A percentile compares a stretch with the other conserved stretches of the same genome.
phyloP scores from a whole-genome alignment of 2,888 invertebrate species.

The Drosophila gaucha region DNA sequence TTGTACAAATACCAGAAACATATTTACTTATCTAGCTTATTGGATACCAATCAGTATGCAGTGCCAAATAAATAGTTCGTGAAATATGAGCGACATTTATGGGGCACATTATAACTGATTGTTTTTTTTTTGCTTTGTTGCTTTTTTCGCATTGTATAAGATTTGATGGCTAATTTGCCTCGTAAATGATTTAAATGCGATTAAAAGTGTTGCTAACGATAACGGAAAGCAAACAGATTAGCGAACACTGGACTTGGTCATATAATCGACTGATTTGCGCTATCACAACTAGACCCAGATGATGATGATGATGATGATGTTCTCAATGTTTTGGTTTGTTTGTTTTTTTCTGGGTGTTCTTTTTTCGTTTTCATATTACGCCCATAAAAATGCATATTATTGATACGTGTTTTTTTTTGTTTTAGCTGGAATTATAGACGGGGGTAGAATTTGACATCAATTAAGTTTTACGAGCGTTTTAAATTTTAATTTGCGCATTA shows the following conservation, averaged over 20 bases:
- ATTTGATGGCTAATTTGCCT: conserved; percentile 62
- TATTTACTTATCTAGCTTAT: neutral
- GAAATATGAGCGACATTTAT: too few species aligned
- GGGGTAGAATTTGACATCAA: conserved; percentile 35
- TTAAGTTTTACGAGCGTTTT: conserved; percentile 51
- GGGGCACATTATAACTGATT: conserved; percentile 4
- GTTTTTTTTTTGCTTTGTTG: too few species aligned
- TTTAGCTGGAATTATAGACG: conserved; percentile 3
- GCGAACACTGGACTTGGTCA: conserved; percentile 35
- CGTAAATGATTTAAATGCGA: conserved; percentile 71
- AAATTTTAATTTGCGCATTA: conserved; percentile 41
- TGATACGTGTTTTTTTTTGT: neutral
- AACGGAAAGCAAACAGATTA: conserved; percentile 53
- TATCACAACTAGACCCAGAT: conserved; percentile 21
- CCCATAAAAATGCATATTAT: conserved; percentile 36
- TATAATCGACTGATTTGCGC: conserved; percentile 65
- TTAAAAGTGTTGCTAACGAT: conserved; percentile 54
- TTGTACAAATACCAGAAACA: neutral
- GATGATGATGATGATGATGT: neutral
- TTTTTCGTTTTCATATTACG: conserved; percentile 11
- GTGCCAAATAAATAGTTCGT: too few species aligned
- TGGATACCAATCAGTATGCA: too few species aligned
- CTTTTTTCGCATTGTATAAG: conserved; percentile 41
- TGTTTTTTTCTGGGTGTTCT: neutral
- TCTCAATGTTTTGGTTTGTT: conserved; percentile 1